A percentile compares a stretch with the other conserved stretches of the same genome.
Conservation (phyloP, 2,797 vertebrate genomes). For the Chaunax sp. region DNA sequence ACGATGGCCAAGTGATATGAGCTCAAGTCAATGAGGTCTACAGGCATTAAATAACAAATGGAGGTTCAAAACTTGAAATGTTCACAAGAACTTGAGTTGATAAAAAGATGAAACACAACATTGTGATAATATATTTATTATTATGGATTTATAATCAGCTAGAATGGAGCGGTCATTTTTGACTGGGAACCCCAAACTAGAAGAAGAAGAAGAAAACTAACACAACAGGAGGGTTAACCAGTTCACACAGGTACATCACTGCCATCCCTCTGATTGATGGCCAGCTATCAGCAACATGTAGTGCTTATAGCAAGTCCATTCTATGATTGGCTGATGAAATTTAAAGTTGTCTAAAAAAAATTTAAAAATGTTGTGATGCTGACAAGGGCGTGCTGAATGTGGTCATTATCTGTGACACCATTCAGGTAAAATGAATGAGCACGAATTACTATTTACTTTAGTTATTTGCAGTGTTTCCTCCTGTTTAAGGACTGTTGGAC, state of each 20-base stretch:
- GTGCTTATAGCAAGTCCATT: background rate
- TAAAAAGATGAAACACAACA: no score
- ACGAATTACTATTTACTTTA: constrained; percentile 52
- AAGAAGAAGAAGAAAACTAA: no score
- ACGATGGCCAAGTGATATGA: no score
- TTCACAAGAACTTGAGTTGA: no score
- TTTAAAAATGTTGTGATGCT: background rate
- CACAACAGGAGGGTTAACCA: no score
- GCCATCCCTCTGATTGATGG: background rate
- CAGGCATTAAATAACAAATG: no score
- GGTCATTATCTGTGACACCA: constrained; percentile 48
- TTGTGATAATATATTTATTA: no score
- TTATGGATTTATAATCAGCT: no score
- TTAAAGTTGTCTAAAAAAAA: constrained; percentile 2
- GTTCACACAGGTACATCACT: background rate
- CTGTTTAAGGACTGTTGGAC: constrained; percentile 49
- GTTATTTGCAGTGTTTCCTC: constrained; percentile 57
- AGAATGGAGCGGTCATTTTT: no score
- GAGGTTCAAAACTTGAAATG: no score
- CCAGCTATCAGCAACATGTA: constrained; percentile 7
- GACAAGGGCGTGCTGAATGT: constrained; percentile 7
- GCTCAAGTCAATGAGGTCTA: no score
- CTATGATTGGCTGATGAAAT: constrained; percentile 19
- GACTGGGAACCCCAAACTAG: no score
- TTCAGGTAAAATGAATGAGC: constrained; percentile 46